Conservation (phyloP, 2,113 vertebrate genomes). For the Recurvirostra avosetta region DNA sequence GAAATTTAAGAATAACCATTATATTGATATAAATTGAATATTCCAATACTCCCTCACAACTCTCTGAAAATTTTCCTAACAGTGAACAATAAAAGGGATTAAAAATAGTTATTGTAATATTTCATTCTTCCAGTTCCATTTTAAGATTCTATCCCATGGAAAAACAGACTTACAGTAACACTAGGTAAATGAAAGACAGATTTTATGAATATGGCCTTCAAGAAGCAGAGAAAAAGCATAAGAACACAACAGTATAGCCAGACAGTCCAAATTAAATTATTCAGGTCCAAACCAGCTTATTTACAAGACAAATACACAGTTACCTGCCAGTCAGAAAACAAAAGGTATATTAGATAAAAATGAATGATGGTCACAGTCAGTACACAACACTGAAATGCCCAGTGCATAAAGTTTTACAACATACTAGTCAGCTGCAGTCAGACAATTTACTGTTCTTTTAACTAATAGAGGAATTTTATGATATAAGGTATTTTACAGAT, state of each 20-base stretch:
- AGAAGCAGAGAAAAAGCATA: not conserved
- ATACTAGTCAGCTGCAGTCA: not conserved
- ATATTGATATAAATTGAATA: not conserved
- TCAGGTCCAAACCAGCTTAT: not conserved
- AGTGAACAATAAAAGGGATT: not conserved
- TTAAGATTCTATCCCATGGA: not conserved
- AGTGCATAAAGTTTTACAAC: not conserved
- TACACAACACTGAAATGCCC: not conserved
- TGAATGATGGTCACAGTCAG: not conserved
- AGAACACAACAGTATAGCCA: not conserved
- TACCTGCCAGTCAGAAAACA: not conserved
- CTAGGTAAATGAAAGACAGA: not conserved
- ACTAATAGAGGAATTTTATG: not conserved
- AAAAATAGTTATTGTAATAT: not conserved
- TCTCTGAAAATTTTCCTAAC: not conserved
- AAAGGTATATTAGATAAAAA: not conserved
- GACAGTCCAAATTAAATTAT: not conserved
- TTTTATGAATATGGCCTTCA: not conserved
- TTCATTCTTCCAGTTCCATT: not conserved
- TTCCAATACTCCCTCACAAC: not conserved
- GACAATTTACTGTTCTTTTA: not conserved
- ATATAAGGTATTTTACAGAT: not conserved
- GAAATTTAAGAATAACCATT: not conserved
- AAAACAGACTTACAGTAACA: not conserved
- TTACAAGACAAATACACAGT: not conserved